Conservation (phyloP, 2,888 invertebrate genomes). For the Cryptocheilus praepositus region DNA sequence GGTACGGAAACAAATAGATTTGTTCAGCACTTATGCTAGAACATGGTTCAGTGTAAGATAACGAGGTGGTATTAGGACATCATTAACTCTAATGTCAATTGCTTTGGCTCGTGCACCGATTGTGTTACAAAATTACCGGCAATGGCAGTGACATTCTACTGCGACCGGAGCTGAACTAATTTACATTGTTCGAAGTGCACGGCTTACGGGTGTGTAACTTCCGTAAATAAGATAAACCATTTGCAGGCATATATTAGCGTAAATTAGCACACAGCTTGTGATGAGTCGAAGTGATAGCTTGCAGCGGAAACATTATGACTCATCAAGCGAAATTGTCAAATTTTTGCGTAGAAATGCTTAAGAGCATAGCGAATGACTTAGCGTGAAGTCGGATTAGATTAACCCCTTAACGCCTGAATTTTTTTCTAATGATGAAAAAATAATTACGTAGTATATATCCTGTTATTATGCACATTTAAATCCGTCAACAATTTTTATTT, state of each 20-base stretch:
- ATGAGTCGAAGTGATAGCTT: not conserved
- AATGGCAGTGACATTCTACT: constrained; percentile 16
- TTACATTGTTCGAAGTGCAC: constrained; percentile 20
- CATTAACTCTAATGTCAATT: constrained; percentile 40
- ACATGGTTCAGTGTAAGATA: constrained; percentile 29
- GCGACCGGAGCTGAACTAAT: constrained; percentile 12
- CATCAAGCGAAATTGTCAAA: no score
- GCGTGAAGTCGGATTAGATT: constrained; percentile 4
- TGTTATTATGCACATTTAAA: no score
- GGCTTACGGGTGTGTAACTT: constrained; percentile 15
- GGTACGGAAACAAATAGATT: constrained; percentile 8
- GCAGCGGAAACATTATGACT: not conserved
- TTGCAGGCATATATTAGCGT: not conserved
- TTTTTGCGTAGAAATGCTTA: no score
- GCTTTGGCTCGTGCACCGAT: constrained; percentile 43
- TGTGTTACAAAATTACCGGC: constrained; percentile 27
- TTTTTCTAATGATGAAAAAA: no score
- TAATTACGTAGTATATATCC: no score
- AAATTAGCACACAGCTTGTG: not conserved
- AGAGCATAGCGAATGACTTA: not conserved
- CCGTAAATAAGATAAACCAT: constrained; percentile 3
- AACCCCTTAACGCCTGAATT: no score
- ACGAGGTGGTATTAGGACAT: constrained; percentile 35
- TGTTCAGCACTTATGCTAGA: constrained; percentile 23
- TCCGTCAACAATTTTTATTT: no score